Evolutionary conservation across 1,140 invertebrate species (phyloP).

Genomic region (Ectropis grisescens): DNA sequence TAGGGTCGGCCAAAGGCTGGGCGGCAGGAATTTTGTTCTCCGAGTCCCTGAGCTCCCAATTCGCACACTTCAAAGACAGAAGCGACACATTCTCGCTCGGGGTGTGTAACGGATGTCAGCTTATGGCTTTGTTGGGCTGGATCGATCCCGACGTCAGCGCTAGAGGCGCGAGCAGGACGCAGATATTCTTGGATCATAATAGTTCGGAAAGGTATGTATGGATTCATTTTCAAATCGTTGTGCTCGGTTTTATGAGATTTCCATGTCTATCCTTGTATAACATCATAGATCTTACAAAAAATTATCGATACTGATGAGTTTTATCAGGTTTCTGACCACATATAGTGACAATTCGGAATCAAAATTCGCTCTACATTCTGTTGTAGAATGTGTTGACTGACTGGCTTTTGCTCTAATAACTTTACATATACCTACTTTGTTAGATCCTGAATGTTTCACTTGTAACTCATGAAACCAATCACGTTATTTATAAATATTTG

Average conservation of each 20-base stretch:
- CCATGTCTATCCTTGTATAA: too few species aligned
- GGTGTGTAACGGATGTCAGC: conserved; percentile 97
- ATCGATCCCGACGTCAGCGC: conserved; percentile 66
- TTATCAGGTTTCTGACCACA: too few species aligned
- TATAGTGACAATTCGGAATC: too few species aligned
- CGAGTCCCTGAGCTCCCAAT: conserved; percentile 75
- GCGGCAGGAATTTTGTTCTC: conserved; percentile 90
- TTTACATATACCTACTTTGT: too few species aligned
- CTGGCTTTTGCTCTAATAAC: too few species aligned
- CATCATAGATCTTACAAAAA: conserved; percentile 1
- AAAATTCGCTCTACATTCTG: too few species aligned
- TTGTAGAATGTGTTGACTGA: too few species aligned
- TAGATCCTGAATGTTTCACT: too few species aligned
- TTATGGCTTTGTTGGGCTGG: conserved; percentile 92
- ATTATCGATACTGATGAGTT: neutral
- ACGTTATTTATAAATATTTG: too few species aligned
- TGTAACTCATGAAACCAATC: too few species aligned
- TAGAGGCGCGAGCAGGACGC: conserved; percentile 52
- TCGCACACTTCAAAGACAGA: conserved; percentile 79
- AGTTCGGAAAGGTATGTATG: conserved; percentile 76
- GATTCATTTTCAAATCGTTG: too few species aligned
- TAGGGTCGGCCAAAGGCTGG: conserved; percentile 98
- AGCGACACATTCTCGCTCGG: conserved; percentile 94
- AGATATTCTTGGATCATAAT: conserved; percentile 88
- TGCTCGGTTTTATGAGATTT: too few species aligned